These are phyloP conservation scores for Dorcus hopei DNA, from an alignment of 2,888 invertebrate species.

Conservation along the genomic window DNA sequence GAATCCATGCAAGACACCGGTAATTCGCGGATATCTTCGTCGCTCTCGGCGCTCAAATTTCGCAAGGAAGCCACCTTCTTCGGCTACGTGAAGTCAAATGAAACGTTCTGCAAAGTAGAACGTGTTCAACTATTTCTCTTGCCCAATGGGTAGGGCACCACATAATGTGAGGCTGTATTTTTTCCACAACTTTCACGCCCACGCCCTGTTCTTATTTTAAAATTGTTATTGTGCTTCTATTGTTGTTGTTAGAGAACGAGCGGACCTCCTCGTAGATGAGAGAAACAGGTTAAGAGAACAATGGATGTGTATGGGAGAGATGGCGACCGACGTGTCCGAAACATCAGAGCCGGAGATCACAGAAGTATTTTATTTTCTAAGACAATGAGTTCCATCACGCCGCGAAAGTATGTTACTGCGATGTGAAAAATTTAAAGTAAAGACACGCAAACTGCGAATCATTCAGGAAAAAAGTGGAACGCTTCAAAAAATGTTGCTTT, in stretches of 20 bases:
- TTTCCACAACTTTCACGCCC: slow-evolving; percentile 24
- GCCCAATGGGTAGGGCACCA: slow-evolving; percentile 25
- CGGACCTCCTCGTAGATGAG: not conserved
- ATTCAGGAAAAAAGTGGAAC: no score
- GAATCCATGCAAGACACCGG: no score
- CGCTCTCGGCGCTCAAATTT: not conserved
- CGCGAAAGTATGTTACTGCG: no score
- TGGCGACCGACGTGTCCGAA: not conserved
- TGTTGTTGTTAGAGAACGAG: not conserved
- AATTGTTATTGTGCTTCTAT: not conserved
- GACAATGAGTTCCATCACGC: no score
- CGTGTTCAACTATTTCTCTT: slow-evolving; percentile 13
- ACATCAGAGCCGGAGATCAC: not conserved
- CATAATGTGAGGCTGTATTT: slow-evolving; percentile 22
- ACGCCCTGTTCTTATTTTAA: slow-evolving; percentile 3
- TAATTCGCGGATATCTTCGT: no score
- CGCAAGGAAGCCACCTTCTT: not conserved
- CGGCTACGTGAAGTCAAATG: slow-evolving; percentile 6
- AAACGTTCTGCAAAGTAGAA: slow-evolving; percentile 5
- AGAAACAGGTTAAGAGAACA: not conserved
- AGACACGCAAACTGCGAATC: no score
- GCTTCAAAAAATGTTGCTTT: no score
- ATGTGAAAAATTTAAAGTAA: no score
- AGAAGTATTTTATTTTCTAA: no score
- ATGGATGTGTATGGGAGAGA: not conserved